These are phyloP conservation scores for Anadara kagoshimensis DNA, from an alignment of 1,140 invertebrate genomes.

Conservation along the genomic window DNA sequence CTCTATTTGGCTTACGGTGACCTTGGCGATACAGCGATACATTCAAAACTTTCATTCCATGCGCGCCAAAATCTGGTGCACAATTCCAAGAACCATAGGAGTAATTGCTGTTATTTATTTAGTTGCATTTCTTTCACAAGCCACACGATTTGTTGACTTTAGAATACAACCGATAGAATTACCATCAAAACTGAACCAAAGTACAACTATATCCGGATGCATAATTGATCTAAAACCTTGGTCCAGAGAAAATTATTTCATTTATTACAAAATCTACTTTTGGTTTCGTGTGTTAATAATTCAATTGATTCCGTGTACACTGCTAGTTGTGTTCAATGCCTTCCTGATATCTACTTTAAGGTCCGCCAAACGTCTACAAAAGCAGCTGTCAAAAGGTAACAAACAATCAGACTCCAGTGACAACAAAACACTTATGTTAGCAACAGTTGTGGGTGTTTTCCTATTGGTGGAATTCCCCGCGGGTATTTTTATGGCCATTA, in stretches of 20 bases:
- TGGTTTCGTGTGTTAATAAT: constrained; percentile 91
- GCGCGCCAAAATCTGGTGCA: constrained; percentile 88
- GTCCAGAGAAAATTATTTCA: constrained; percentile 79
- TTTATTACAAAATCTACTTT: constrained; percentile 82
- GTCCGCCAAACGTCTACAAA: constrained; percentile 86
- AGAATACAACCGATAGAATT: constrained; percentile 73
- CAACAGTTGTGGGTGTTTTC: constrained; percentile 95
- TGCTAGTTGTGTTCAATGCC: constrained; percentile 92
- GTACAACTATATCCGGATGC: constrained; percentile 59
- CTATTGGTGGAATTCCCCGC: constrained; percentile 92
- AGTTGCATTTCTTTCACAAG: constrained; percentile 85
- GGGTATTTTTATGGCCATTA: constrained; percentile 84
- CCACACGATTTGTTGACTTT: constrained; percentile 86
- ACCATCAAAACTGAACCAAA: constrained; percentile 80
- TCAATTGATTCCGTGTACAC: constrained; percentile 93
- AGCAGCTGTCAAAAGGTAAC: constrained; percentile 88
- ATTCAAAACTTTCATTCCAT: constrained; percentile 94
- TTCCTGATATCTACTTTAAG: constrained; percentile 89
- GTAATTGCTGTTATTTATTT: constrained; percentile 85
- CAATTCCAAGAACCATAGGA: constrained; percentile 86
- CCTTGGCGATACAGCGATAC: constrained; percentile 88
- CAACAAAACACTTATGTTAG: constrained; percentile 95
- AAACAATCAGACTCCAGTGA: constrained; percentile 90
- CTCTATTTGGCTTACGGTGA: constrained; percentile 90
- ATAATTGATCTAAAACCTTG: constrained; percentile 36